Evolutionary conservation across 1,140 invertebrate species (phyloP).

Genomic region (Pseudoatta argentina): DNA sequence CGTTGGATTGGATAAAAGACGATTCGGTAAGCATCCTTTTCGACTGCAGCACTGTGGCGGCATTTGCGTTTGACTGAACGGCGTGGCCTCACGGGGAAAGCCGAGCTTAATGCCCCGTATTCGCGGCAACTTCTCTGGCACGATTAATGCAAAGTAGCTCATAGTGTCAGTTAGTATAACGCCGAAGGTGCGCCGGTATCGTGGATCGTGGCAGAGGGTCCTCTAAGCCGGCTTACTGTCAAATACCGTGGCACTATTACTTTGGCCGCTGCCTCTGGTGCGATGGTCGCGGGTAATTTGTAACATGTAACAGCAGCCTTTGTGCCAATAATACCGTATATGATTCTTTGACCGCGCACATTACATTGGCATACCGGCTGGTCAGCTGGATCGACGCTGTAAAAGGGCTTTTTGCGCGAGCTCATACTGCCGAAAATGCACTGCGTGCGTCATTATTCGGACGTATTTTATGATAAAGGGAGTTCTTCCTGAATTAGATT

Average conservation of each 20-base stretch:
- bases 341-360: constrained; percentile 67
- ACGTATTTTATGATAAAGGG: constrained; percentile 25
- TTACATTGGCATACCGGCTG: constrained; percentile 32
- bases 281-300: constrained; percentile 64
- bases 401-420: constrained; percentile 51
- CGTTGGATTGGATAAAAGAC: not conserved
- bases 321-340: constrained; percentile 62
- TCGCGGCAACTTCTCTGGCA: constrained; percentile 64
- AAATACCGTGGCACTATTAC: constrained; percentile 58
- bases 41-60: not conserved
- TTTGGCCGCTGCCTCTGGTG: constrained; percentile 37
- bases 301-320: constrained; percentile 67
- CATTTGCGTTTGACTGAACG: constrained; percentile 48
- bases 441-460: constrained; percentile 39
- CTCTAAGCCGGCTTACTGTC: constrained; percentile 73
- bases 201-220: constrained; percentile 59
- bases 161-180: constrained; percentile 72
- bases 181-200: constrained; percentile 63
- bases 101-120: constrained; percentile 49
- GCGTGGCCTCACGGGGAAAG: constrained; percentile 36
- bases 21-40: constrained; percentile 21
- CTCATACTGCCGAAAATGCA: constrained; percentile 35
- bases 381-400: not conserved
- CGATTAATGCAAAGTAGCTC: constrained; percentile 76
- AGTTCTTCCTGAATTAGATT: constrained; percentile 31